Conservation (phyloP, 2,797 vertebrate species). For the Natrix natrix region DNA sequence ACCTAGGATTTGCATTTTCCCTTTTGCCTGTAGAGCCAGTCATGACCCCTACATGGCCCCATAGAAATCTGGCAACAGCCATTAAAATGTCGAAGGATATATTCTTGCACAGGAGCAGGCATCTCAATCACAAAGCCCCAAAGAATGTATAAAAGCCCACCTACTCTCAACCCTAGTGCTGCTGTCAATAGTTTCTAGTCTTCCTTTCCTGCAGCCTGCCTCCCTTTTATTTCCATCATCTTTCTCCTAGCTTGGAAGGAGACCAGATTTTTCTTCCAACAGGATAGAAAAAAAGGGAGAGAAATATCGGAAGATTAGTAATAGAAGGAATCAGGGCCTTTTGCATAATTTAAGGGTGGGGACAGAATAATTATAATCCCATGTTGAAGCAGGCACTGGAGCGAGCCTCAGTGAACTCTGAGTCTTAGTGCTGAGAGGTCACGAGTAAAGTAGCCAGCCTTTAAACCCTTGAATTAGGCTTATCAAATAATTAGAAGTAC, state of each 20-base stretch:
- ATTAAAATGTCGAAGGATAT: neutral
- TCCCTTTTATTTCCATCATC: too few relatives aligned
- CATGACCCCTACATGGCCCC: neutral
- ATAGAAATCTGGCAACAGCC: neutral
- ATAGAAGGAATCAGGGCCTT: neutral
- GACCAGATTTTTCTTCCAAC: too few relatives aligned
- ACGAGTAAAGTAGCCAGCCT: neutral
- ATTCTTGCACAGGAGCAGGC: neutral
- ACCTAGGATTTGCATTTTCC: neutral
- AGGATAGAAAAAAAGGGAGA: neutral
- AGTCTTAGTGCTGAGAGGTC: neutral
- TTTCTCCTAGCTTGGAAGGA: too few relatives aligned
- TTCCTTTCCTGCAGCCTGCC: too few relatives aligned
- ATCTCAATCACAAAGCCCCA: too few relatives aligned
- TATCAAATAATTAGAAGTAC: neutral
- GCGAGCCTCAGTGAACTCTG: neutral
- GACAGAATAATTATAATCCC: neutral
- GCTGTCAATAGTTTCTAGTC: too few relatives aligned
- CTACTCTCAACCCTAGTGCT: too few relatives aligned
- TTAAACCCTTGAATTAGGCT: neutral
- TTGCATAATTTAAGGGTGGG: neutral
- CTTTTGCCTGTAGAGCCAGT: neutral
- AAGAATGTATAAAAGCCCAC: too few relatives aligned
- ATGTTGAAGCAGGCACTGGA: neutral
- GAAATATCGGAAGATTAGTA: neutral